phyloP scores from a whole-genome alignment of 2,888 invertebrate species.

The Petrophora chlorosata region DNA sequence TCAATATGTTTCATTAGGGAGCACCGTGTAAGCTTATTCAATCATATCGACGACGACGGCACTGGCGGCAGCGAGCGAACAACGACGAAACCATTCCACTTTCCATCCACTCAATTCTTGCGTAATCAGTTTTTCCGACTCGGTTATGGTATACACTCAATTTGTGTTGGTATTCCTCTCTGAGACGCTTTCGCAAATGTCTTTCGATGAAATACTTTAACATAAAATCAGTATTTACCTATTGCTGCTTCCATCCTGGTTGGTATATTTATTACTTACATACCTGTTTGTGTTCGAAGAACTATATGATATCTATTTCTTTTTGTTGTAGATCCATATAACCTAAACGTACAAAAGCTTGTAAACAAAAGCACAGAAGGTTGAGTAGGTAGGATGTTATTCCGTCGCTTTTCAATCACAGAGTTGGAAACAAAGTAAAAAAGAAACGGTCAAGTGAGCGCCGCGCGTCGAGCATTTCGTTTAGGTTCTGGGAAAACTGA shows the following conservation, averaged over 20 bases:
- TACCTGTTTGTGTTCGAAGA: too few species aligned
- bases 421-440: slow-evolving; percentile 34
- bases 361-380: too few species aligned
- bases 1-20: slow-evolving; percentile 83
- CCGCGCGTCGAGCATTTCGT: slow-evolving; percentile 27
- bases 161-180: slow-evolving; percentile 46
- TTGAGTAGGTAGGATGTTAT: slow-evolving; percentile 16
- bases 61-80: slow-evolving; percentile 50
- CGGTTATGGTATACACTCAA: slow-evolving; percentile 68
- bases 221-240: too few species aligned
- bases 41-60: slow-evolving; percentile 69
- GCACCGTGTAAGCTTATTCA: slow-evolving; percentile 77
- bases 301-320: too few species aligned
- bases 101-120: slow-evolving; percentile 63
- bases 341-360: too few species aligned
- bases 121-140: slow-evolving; percentile 76
- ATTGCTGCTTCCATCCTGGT: too few species aligned
- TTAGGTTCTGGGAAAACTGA: slow-evolving; percentile 30
- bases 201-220: slow-evolving; percentile 33
- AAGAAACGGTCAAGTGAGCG: slow-evolving; percentile 31
- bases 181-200: slow-evolving; percentile 45
- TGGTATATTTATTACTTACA: too few species aligned
- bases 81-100: slow-evolving; percentile 53
- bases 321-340: too few species aligned
- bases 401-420: slow-evolving; percentile 29